Conservation (phyloP, 2,888 invertebrate genomes). For the Eledona agricola region DNA sequence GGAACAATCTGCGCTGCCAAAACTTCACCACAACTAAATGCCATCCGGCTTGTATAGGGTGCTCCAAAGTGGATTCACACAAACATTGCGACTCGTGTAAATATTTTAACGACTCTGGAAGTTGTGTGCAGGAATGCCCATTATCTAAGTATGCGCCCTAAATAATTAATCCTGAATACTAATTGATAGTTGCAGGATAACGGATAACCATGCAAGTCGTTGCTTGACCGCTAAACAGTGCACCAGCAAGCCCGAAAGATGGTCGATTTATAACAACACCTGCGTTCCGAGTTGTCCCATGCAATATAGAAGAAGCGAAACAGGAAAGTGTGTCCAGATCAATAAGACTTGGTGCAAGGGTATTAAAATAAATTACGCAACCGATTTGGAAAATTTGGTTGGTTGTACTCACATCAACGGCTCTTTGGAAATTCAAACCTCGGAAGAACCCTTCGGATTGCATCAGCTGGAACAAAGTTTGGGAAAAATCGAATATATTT, state of each 20-base stretch:
- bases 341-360: constrained; percentile 3
- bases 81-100: constrained; percentile 12
- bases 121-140: constrained; percentile 9
- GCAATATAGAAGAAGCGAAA: not conserved
- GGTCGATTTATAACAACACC: constrained; percentile 4
- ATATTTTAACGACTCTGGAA: constrained; percentile 13
- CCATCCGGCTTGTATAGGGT: constrained; percentile 7
- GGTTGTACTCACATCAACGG: constrained; percentile 17
- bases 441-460: not conserved
- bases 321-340: not conserved
- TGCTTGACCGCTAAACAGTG: constrained; percentile 2
- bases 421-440: constrained; percentile 4
- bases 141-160: constrained; percentile 2
- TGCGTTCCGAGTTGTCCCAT: constrained; percentile 6
- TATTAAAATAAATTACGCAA: not conserved
- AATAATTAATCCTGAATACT: too few species aligned
- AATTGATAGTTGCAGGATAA: constrained; percentile 1
- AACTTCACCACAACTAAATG: constrained; percentile 1
- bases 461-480: not conserved
- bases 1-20: constrained; percentile 12
- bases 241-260: not conserved
- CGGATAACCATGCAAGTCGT: constrained; percentile 1
- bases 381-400: constrained; percentile 2
- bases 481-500: constrained; percentile 5
- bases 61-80: constrained; percentile 2